These are phyloP conservation scores for Corythornis madagascariensis DNA, from an alignment of 2,113 vertebrate genomes.

Conservation along the genomic window DNA sequence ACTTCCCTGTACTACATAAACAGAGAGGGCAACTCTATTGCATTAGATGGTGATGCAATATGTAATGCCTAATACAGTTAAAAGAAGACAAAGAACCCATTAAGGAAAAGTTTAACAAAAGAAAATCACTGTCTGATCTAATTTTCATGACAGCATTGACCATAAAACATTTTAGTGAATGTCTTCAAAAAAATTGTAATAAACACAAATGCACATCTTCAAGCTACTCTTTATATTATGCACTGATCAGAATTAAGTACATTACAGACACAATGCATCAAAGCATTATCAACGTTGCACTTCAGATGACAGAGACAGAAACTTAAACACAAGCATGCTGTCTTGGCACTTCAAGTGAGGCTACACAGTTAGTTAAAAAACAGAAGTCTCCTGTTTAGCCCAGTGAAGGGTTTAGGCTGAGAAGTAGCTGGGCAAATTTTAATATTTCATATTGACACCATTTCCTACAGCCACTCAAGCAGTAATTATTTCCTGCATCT, in stretches of 20 bases:
- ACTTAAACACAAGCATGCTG: background rate
- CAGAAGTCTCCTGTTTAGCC: background rate
- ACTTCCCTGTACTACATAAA: background rate
- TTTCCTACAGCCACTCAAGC: constrained; percentile 83
- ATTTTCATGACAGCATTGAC: constrained; percentile 3
- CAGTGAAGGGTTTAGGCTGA: constrained; percentile 64
- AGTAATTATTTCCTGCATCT: constrained; percentile 15
- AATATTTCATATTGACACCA: constrained; percentile 86
- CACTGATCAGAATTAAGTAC: background rate
- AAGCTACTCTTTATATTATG: background rate
- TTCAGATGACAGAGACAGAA: background rate
- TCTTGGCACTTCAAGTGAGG: background rate
- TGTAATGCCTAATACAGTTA: constrained; percentile 34
- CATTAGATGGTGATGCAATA: constrained; percentile 34
- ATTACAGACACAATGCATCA: constrained; percentile 21
- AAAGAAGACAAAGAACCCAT: constrained; percentile 38
- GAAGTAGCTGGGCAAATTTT: constrained; percentile 87
- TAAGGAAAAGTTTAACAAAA: constrained; percentile 52
- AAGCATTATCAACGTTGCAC: constrained; percentile 1
- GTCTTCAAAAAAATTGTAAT: background rate
- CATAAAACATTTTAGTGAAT: constrained; percentile 9
- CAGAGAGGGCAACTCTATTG: background rate
- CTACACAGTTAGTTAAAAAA: background rate
- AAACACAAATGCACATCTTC: background rate
- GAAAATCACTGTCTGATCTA: constrained; percentile 54